Evolutionary conservation across 2,113 vertebrate genomes (phyloP), one percentile per base, ranked within the genome.

Genomic region (Pica pica): DNA sequence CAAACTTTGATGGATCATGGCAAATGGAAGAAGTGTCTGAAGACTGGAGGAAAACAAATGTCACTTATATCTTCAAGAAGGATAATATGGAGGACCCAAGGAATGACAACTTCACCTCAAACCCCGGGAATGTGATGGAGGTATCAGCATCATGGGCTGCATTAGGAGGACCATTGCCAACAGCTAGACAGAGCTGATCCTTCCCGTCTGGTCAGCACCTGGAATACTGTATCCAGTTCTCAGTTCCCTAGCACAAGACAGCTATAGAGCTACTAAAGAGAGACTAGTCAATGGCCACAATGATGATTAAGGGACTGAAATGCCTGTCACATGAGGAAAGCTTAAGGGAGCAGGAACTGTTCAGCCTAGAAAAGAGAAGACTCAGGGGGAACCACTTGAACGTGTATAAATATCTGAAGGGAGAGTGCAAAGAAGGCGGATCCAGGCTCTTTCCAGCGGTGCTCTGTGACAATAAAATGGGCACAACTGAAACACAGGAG

Each of bases 71-170:
- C 16, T 55, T 80, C 31, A 44, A 46, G 37, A 69, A 80, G 15
- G 24, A 47, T 37, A 33, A 47, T 23, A 47, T 1, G 1, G n/a
- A 67, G 24, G 13, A 70, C 6, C 3, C 31, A 60, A 41, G 28
- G 28, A 60, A 71, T 1, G 2, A 55, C 24, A 75, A 16, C 41
- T 41, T 49, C 52, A 60, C 7, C 57, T 50, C 3, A 5, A 55
- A 39, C 3, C 33, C 20, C 6, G 23, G 27, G 20, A 71, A 49
- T 61, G 9, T 3, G 6, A 41, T 50, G 9, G 57, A 59, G 50
- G 8, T 59, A 11, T 41, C 0, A 0, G 12, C 23, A 46, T 14
- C n/a, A 21, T 0, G 0, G 46, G 14, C 59, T 53, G n/a, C 57
- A 27, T 27, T 37, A 31, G 26, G 26, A 49, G 24, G 35, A 42